Percentiles rank a stretch among this genome's conserved stretches.
Conservation (phyloP, 2,888 invertebrate species). For the Listrodromus nycthemerus region DNA sequence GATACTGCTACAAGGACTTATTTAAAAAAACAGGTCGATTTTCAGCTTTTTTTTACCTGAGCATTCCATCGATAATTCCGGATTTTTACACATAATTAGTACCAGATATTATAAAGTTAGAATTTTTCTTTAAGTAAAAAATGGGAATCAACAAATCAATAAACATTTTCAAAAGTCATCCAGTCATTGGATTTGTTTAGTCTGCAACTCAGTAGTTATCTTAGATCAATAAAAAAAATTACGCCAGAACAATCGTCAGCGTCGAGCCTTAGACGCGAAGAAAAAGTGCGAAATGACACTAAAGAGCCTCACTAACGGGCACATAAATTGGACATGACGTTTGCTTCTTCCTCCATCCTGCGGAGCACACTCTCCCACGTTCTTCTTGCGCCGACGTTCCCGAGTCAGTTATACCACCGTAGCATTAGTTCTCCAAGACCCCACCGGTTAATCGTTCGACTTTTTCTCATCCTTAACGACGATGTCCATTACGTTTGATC, state of each 20-base stretch:
- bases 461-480: slow-evolving; percentile 28
- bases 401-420: slow-evolving; percentile 20
- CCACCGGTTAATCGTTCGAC: slow-evolving; percentile 17
- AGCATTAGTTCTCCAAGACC: background rate
- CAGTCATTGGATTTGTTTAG: too few species aligned
- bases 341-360: background rate
- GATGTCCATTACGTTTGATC: slow-evolving; percentile 22
- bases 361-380: background rate
- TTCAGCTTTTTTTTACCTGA: too few species aligned
- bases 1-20: background rate
- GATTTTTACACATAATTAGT: too few species aligned
- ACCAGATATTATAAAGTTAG: too few species aligned
- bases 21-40: too few species aligned
- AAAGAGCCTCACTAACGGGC: slow-evolving; percentile 24
- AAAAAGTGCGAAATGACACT: background rate
- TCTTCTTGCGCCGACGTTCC: background rate
- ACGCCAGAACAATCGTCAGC: too few species aligned
- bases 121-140: too few species aligned
- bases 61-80: too few species aligned
- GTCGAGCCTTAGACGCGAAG: background rate
- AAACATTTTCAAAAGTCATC: too few species aligned
- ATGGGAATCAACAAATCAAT: too few species aligned
- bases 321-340: slow-evolving; percentile 21
- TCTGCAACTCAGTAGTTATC: too few species aligned
- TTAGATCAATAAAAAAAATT: too few species aligned